Evolutionary conservation across 2,113 vertebrate genomes (phyloP).

Genomic region (Lutjanus erythropterus): DNA sequence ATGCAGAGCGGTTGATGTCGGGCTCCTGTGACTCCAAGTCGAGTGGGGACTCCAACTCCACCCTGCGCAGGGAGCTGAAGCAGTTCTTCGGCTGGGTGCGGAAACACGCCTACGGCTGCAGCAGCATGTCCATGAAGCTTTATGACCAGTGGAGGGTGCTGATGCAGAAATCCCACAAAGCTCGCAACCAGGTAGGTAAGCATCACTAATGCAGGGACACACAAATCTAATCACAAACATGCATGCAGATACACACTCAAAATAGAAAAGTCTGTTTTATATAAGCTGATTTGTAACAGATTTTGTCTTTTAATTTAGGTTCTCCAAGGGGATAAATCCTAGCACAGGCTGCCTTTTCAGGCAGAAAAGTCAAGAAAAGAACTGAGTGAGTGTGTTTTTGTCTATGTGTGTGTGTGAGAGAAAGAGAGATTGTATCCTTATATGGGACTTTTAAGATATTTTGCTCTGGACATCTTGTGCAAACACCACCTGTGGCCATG

Average conservation of each 20-base stretch:
- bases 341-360: conserved; percentile 76
- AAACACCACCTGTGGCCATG: conserved; percentile 19
- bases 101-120: conserved; percentile 95
- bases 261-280: not conserved
- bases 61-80: conserved; percentile 94
- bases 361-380: conserved; percentile 60
- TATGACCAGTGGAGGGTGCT: conserved; percentile 99
- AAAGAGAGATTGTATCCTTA: conserved; percentile 58
- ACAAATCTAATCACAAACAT: not conserved
- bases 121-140: conserved; percentile 96
- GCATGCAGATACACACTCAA: not conserved
- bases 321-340: conserved; percentile 96
- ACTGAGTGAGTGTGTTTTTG: conserved; percentile 59
- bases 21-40: conserved; percentile 94
- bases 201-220: conserved; percentile 69
- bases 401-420: conserved; percentile 47
- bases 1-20: conserved; percentile 84
- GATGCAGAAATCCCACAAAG: conserved; percentile 98
- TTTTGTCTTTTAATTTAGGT: conserved; percentile 86
- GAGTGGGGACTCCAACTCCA: conserved; percentile 93
- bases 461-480: conserved; percentile 43
- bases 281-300: conserved; percentile 50
- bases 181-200: conserved; percentile 98
- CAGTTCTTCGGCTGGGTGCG: conserved; percentile 98
- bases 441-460: conserved; percentile 65